Evolutionary conservation across 2,113 vertebrate species (phyloP), one percentile per base, ranked within the genome.

Genomic region (Panthera tigris): DNA sequence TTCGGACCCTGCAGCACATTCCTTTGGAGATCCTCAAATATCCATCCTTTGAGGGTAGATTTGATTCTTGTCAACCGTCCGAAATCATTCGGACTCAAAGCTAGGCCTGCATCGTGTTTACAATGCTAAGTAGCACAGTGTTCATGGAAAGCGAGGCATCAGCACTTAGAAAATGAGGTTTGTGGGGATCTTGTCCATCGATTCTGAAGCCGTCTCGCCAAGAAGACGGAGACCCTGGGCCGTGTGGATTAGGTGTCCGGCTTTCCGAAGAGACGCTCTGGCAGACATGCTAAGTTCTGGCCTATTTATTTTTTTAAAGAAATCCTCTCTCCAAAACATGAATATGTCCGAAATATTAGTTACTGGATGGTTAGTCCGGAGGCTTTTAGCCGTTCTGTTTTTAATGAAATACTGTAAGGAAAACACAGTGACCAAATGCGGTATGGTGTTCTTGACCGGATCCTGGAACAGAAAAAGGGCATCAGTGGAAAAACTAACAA

Each of bases 321-420:
- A 92, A 61, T 73, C 48, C 57, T 69, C 25, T 81, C 85, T 69
- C 25, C 16, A 16, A 66, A 92, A 71, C 18, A 52, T 4, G 41
- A 79, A 16, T 41, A 4, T 55, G 19, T 39, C 19, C 39, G 83
- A 82, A 65, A 87, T 65, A 23, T 31, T 73, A 96, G 80, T 50
- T 76, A 29, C 52, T n/a, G 5, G 33, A 82, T 81, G 41, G 18
- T 50, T 68, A 27, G 66, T 92, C 48, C 39, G 81, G 36, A 81
- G 89, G 36, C 63, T 27, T 68, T 89, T 36, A 81, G n/a, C 31
- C 29, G 27, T 66, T 94, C 57, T 87, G 69, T 83, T 94, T 95
- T 94, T 94, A 94, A 95, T 97, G 76, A 91, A 74, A 31, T 16
- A 29, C 48, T 94, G 91, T 23, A 3, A 71, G 27, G 41, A 80